Conservation (phyloP, 2,888 invertebrate species). For the Erebia aethiops region DNA sequence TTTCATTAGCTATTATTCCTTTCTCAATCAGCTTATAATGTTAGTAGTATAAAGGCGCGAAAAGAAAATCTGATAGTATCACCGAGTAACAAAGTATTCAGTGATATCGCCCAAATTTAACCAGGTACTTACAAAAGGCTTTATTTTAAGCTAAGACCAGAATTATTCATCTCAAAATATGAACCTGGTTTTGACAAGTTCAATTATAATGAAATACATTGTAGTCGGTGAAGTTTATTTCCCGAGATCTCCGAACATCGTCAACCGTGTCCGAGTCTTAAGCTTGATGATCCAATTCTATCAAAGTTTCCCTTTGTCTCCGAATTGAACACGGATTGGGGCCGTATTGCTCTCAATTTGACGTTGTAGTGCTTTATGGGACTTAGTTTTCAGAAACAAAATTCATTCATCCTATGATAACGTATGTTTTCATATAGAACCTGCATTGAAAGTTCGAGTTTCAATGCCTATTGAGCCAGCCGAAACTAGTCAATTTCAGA, state of each 20-base stretch:
- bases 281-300: slow-evolving; percentile 56
- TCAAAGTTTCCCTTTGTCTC: slow-evolving; percentile 70
- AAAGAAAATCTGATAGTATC: too few species aligned
- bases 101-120: too few species aligned
- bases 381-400: slow-evolving; percentile 22
- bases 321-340: slow-evolving; percentile 63
- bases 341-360: slow-evolving; percentile 56
- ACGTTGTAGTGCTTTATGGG: slow-evolving; percentile 60
- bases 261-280: slow-evolving; percentile 48
- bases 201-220: slow-evolving; percentile 20
- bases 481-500: too few species aligned
- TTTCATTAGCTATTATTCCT: too few species aligned
- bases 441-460: too few species aligned
- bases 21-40: too few species aligned
- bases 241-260: slow-evolving; percentile 39
- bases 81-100: too few species aligned
- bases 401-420: slow-evolving; percentile 16
- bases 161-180: neutral
- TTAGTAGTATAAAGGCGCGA: too few species aligned
- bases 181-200: neutral
- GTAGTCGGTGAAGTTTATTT: slow-evolving; percentile 35
- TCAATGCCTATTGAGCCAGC: too few species aligned
- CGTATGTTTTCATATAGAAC: neutral
- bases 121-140: too few species aligned
- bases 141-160: neutral